phyloP scores from a whole-genome alignment of 2,113 vertebrate species.

The Spea bombifrons region DNA sequence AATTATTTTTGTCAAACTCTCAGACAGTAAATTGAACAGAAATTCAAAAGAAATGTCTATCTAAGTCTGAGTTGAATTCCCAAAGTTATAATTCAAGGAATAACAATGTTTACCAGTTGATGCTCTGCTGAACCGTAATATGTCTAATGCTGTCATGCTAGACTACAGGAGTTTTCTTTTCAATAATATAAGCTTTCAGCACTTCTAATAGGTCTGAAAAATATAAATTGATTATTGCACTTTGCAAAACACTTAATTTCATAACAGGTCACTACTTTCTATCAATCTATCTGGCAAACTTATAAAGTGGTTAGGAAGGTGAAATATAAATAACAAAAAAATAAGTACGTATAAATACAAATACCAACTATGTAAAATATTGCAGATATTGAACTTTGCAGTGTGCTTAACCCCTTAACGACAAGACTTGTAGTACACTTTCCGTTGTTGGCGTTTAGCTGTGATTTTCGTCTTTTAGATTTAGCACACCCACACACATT shows the following conservation, averaged over 20 bases:
- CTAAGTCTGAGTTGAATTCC: conserved; percentile 35
- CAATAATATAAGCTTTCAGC: conserved; percentile 29
- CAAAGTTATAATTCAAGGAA: conserved; percentile 42
- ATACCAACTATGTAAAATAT: not conserved
- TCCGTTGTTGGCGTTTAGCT: no score
- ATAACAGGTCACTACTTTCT: not conserved
- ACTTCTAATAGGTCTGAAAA: conserved; percentile 34
- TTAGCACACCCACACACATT: no score
- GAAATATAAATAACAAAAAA: not conserved
- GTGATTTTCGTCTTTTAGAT: no score
- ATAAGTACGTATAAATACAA: not conserved
- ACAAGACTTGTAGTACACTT: no score
- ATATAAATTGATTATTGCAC: conserved; percentile 25
- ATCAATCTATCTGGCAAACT: not conserved
- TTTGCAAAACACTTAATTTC: conserved; percentile 21
- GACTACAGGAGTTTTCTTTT: conserved; percentile 26
- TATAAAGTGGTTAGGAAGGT: not conserved
- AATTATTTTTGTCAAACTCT: conserved; percentile 22
- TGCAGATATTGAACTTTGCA: not conserved
- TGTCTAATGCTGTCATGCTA: conserved; percentile 43
- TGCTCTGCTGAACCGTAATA: conserved; percentile 42
- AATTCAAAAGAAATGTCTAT: conserved; percentile 33
- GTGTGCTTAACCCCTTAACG: no score
- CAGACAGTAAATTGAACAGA: conserved; percentile 30
- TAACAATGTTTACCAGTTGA: conserved; percentile 41